A percentile compares a stretch with the other conserved stretches of the same genome.
These are phyloP conservation scores for Leuciscus waleckii DNA, from an alignment of 2,797 vertebrate species.

Conservation along the genomic window DNA sequence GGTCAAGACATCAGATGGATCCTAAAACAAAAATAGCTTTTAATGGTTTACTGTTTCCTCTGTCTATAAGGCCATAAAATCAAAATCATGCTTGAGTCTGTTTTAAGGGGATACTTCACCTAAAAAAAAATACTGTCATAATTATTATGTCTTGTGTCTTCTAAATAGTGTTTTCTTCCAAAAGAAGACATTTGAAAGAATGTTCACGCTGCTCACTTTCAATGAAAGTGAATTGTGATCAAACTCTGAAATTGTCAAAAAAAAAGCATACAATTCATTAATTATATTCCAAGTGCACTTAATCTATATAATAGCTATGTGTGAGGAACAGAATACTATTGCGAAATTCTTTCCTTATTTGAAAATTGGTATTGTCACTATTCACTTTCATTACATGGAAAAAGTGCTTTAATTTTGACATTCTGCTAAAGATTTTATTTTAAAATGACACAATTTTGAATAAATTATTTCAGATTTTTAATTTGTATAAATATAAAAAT, in stretches of 20 bases:
- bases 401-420: background rate
- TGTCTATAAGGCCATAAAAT: background rate
- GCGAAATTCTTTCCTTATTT: background rate
- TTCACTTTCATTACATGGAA: background rate
- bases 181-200: background rate
- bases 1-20: slow-evolving; percentile 5
- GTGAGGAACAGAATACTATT: background rate
- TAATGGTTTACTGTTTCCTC: background rate
- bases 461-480: background rate
- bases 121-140: background rate
- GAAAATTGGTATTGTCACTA: background rate
- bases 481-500: background rate
- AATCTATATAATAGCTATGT: background rate
- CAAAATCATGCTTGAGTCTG: background rate
- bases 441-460: background rate
- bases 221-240: background rate
- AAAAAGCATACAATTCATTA: background rate
- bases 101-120: background rate
- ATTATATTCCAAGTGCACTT: background rate
- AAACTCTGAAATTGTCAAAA: background rate
- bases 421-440: background rate
- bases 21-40: slow-evolving; percentile 22
- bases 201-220: background rate
- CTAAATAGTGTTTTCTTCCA: background rate
- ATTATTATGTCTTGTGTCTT: background rate